Base-by-base conservation (phyloP, 64 coral and sea anemone genomes). In the Platygyra sinensis region DNA sequence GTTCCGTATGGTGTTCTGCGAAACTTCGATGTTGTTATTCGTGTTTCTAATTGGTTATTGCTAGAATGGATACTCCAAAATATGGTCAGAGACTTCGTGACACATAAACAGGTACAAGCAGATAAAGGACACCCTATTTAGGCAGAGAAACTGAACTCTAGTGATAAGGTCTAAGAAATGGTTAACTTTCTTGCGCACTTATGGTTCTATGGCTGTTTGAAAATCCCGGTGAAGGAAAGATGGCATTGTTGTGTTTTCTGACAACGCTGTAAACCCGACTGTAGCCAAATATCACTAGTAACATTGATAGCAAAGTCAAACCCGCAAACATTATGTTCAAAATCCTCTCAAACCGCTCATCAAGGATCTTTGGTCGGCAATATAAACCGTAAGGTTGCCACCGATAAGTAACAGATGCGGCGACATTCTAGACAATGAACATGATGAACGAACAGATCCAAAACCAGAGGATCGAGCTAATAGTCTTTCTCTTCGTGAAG, bases 401-500 rank as follows among this genome's bases (percentile, higher is more conserved):
- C 17, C 22, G 10, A 20, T 76, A 76, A 16, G 39, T 20, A 76
- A 38, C 25, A 76, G 31, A 14, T 9, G 74, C 10, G 27, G 71
- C 74, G 18, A 76, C 16, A 49, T 15, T 20, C 2, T 25, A 76
- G 9, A 18, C 18, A 9, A 46, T 19, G 17, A 38, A 20, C 14
- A 76, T 8, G 29, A 83, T 62, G 0, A 36, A 54, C 19, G 89
- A 27, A 15, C 82, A n/a, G 6, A 54, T 33, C 89, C 89, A 90
- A 31, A 46, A 15, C 72, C 33, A 54, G 3, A 57, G 22, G 14
- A 90, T 90, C 27, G 73, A 60, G 20, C 24, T 2, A 22, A 74
- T 12, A 25, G 79, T 38, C 38, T 83, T 90, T 18, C 54, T 60
- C 25, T 73, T 83, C 28, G 89, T 75, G 52, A 74, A 90, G 17